Evolutionary conservation across 2,113 vertebrate species (phyloP).

Genomic region (Hemiscyllium ocellatum): DNA sequence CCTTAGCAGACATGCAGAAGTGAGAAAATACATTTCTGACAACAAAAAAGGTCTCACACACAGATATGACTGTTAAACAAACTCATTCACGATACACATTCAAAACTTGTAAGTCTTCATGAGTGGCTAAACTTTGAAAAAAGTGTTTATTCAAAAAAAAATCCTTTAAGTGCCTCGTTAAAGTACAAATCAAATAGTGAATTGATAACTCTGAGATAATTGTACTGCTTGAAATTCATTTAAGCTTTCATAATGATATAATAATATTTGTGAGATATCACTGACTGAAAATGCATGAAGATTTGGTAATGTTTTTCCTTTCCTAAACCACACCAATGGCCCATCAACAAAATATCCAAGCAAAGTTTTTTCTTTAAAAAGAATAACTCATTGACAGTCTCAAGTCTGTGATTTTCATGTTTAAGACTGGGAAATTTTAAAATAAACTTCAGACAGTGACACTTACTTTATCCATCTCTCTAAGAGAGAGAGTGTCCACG

Average conservation of each 20-base stretch:
- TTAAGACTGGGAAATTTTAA: too few species aligned
- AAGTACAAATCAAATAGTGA: neutral
- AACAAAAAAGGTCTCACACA: too few species aligned
- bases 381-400: neutral
- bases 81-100: neutral
- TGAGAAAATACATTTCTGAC: too few species aligned
- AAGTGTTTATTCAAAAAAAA: neutral
- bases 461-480: neutral
- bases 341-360: neutral
- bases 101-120: neutral
- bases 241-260: neutral
- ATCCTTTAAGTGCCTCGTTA: neutral
- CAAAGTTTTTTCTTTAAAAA: neutral
- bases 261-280: neutral
- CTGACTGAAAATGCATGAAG: neutral
- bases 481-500: too few species aligned
- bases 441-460: too few species aligned
- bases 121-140: neutral
- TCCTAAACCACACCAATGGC: neutral
- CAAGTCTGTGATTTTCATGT: neutral
- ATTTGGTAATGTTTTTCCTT: neutral
- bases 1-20: too few species aligned
- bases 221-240: neutral
- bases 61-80: too few species aligned
- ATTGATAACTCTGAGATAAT: neutral